phyloP scores from a whole-genome alignment of 2,797 vertebrate genomes.

The Periophthalmus magnuspinnatus region DNA sequence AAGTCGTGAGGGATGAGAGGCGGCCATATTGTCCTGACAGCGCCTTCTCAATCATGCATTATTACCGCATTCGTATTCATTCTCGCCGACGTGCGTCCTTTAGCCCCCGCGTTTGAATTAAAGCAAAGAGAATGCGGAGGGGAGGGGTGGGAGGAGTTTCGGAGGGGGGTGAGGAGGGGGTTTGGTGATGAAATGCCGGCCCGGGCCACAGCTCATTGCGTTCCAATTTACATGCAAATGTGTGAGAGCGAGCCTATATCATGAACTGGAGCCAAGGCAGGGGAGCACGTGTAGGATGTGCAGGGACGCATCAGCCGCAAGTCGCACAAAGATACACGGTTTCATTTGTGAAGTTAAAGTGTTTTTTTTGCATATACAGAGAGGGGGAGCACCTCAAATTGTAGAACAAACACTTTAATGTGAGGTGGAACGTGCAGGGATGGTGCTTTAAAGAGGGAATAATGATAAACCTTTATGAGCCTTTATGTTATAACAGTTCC shows the following conservation, averaged over 20 bases:
- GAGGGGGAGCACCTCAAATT: too few species aligned
- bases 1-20: conserved; percentile 97
- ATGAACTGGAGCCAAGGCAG: conserved; percentile 75
- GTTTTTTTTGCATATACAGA: too few species aligned
- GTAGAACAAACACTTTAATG: too few species aligned
- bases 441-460: too few species aligned
- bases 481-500: too few species aligned
- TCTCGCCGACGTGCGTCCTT: conserved; percentile 93
- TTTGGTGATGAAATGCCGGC: conserved; percentile 96
- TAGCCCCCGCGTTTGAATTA: conserved; percentile 90
- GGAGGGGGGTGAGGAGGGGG: conserved; percentile 19
- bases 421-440: too few species aligned
- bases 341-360: conserved; percentile 24
- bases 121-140: conserved; percentile 71
- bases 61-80: conserved; percentile 99
- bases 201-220: conserved; percentile 99
- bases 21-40: conserved; percentile 98
- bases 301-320: conserved; percentile 76
- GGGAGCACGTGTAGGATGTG: conserved; percentile 95
- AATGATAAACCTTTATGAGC: too few species aligned
- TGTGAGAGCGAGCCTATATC: conserved; percentile 88
- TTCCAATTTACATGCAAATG: conserved; percentile 99
- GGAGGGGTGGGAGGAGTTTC: conserved; percentile 43
- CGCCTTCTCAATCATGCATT: conserved; percentile 99
- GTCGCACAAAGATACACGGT: conserved; percentile 52